Conservation (phyloP, 2,797 vertebrate species). For the Channa striata region DNA sequence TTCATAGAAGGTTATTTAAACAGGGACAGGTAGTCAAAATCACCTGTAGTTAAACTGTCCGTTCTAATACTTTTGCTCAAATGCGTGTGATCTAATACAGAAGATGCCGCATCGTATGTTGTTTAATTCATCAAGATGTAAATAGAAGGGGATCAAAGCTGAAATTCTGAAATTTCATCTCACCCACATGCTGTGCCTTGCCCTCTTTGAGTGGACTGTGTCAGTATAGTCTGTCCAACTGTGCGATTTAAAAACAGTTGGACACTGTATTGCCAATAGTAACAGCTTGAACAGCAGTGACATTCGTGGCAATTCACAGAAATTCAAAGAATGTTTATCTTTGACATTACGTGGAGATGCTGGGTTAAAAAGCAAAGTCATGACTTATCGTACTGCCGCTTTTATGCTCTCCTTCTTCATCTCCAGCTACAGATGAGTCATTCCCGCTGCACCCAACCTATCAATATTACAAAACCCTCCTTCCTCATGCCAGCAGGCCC, state of each 20-base stretch:
- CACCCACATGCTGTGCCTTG: too few relatives aligned
- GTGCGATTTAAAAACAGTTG: not conserved
- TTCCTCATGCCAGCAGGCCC: conserved; percentile 63
- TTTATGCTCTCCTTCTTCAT: conserved; percentile 43
- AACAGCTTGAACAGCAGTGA: not conserved
- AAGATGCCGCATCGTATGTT: too few relatives aligned
- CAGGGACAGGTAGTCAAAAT: too few relatives aligned
- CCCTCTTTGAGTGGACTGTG: too few relatives aligned
- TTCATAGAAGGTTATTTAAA: too few relatives aligned
- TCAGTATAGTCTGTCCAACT: not conserved
- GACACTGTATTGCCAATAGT: not conserved
- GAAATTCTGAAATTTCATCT: too few relatives aligned
- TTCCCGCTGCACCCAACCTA: conserved; percentile 73
- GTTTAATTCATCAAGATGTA: too few relatives aligned
- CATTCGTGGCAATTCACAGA: not conserved
- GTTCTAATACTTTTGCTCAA: too few relatives aligned
- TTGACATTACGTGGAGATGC: conserved; percentile 4
- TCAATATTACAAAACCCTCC: conserved; percentile 82
- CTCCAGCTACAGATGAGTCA: conserved; percentile 71
- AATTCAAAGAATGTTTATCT: not conserved
- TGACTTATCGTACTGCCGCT: conserved; percentile 16
- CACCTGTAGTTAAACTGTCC: too few relatives aligned
- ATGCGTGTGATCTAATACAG: too few relatives aligned
- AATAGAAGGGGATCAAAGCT: too few relatives aligned
- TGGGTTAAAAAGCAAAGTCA: not conserved